phyloP scores from a whole-genome alignment of 2,888 invertebrate genomes.

The Sarcophaga subvicina region DNA sequence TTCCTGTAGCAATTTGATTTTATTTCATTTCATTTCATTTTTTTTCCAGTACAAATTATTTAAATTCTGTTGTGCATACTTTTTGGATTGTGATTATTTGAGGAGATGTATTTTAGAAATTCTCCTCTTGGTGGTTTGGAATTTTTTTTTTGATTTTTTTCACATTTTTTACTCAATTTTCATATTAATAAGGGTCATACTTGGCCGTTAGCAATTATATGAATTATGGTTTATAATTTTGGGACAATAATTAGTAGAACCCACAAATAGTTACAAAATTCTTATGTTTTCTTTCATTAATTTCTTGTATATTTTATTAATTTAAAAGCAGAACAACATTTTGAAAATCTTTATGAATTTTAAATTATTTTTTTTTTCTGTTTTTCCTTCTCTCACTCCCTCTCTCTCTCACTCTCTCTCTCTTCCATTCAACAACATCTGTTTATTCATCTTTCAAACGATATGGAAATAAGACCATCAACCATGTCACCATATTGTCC shows the following conservation, averaged over 20 bases:
- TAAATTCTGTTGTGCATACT: neutral
- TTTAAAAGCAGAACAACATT: constrained; percentile 7
- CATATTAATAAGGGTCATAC: constrained; percentile 2
- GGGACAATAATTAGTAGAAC: constrained; percentile 45
- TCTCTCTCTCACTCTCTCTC: too few relatives aligned
- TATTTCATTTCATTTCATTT: neutral
- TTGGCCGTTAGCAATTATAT: constrained; percentile 20
- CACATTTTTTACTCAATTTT: neutral
- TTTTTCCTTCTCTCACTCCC: too few relatives aligned
- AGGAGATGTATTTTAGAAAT: neutral
- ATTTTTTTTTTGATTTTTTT: neutral
- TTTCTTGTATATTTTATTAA: constrained; percentile 25
- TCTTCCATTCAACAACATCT: constrained; percentile 28
- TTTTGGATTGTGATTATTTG: neutral
- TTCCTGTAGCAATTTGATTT: too few relatives aligned
- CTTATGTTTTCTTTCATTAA: neutral
- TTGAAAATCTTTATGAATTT: constrained; percentile 19
- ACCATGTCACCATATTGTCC: neutral
- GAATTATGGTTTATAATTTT: constrained; percentile 39
- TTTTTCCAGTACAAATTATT: constrained; percentile 20
- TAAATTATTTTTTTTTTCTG: neutral
- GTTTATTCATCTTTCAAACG: constrained; percentile 1
- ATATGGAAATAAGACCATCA: neutral
- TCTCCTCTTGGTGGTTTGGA: too few relatives aligned
- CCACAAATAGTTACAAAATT: constrained; percentile 12